A percentile compares a stretch with the other conserved stretches of the same genome.
Conservation (phyloP, 2,797 vertebrate genomes). For the Cygnus olor region DNA sequence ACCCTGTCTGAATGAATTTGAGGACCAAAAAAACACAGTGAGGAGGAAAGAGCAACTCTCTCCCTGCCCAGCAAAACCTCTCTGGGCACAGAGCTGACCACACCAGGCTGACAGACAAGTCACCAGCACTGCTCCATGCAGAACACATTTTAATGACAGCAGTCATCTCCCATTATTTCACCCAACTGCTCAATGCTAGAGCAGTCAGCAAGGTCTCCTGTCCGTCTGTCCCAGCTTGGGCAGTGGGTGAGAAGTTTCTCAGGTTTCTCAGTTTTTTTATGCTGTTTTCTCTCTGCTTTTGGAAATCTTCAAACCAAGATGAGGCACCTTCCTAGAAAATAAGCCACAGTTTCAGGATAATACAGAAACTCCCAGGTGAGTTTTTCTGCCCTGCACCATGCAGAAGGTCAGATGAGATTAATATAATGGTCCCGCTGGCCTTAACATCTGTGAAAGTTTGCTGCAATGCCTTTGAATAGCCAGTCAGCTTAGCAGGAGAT, state of each 20-base stretch:
- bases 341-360: background rate
- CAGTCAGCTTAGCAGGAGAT: background rate
- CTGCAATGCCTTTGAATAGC: constrained; percentile 14
- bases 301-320: background rate
- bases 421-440: background rate
- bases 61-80: background rate
- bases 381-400: background rate
- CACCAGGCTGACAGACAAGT: background rate
- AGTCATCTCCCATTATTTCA: background rate
- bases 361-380: background rate
- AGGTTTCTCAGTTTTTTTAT: background rate
- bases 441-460: constrained; percentile 20
- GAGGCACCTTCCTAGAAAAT: background rate
- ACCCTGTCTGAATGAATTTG: background rate
- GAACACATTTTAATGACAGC: background rate
- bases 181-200: background rate
- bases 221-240: background rate
- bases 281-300: background rate
- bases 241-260: background rate
- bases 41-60: background rate
- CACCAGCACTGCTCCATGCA: background rate
- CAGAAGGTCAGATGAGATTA: background rate
- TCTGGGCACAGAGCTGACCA: background rate
- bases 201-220: background rate
- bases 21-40: background rate